A percentile compares a stretch with the other conserved stretches of the same genome.
phyloP scores from a whole-genome alignment of 2,888 invertebrate species.

The Tipula vernalis region DNA sequence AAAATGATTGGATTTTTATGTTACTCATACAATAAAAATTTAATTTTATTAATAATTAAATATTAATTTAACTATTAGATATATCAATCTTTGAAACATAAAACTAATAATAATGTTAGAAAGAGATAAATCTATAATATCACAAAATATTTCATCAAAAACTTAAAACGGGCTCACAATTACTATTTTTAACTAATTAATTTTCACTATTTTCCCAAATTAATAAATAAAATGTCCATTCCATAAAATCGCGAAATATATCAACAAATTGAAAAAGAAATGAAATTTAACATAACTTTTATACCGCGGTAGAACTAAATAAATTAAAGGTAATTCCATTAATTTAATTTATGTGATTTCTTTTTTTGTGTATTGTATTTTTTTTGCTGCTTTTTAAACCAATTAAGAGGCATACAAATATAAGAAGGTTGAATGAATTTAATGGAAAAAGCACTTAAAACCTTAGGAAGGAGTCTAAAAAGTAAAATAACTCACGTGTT shows the following conservation, averaged over 20 bases:
- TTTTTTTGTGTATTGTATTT: neutral
- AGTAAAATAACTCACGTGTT: conserved; percentile 11
- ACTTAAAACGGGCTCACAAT: neutral
- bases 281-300: conserved; percentile 4
- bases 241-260: neutral
- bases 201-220: neutral
- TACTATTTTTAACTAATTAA: neutral
- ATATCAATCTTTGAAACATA: neutral
- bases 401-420: neutral
- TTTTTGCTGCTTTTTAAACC: neutral
- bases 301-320: neutral
- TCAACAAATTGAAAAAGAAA: conserved; percentile 5
- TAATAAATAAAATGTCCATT: neutral
- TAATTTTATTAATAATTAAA: neutral
- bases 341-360: neutral
- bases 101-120: neutral
- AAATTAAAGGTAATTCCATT: neutral
- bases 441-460: conserved; percentile 5
- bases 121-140: neutral
- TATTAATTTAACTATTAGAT: neutral
- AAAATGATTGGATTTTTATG: neutral
- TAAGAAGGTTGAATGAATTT: conserved; percentile 5
- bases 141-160: neutral
- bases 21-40: neutral
- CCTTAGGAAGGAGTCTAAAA: neutral